Evolutionary conservation across 2,113 vertebrate genomes (phyloP), one percentile per base, ranked within the genome.

Genomic region (Aythya baeri): DNA sequence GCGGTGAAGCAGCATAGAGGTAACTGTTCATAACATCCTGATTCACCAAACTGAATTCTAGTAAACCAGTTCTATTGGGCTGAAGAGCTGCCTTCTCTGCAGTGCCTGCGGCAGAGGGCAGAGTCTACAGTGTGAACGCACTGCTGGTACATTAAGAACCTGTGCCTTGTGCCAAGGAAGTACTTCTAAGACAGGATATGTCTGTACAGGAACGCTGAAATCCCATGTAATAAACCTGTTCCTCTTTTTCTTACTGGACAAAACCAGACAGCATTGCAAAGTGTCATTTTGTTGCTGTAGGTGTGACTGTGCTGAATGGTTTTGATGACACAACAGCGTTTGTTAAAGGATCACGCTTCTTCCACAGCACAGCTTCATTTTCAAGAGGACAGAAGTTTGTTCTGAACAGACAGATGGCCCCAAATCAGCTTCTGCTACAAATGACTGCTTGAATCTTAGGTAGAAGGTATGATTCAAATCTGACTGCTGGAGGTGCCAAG

Each of bases 401-500:
- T 73, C 38, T 26, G 91, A 89, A 75, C 78, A 73, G 95, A 76
- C 96, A 97, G 95, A 95, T 95, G 95, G 93, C 59, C 90, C 65
- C 63, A n/a, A 31, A 91, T 63, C 82, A 91, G 80, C 81, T 92
- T 50, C 83, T 94, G 92, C 88, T 67, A 63, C 76, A 95, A 94
- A 84, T 61, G 79, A 82, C 76, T 81, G 0, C 83, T 75, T 86
- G 89, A 81, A 6, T 88, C 86, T 78, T 61, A 88, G 95, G 95
- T 86, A 86, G 4, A 6, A 93, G 86, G 90, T 78, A 41, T 62
- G 93, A 96, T 63, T 90, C 94, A 94, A 75, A 91, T 86, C 91
- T 93, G 91, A 41, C 91, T 58, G 90, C 83, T 95, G 74, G 93
- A 91, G 91, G 77, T 94, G 95, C 93, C 91, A 93, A 82, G 88